Evolutionary conservation across 2,888 invertebrate species (phyloP), one percentile per base, ranked within the genome.

Genomic region (Drosophila emarginata): DNA sequence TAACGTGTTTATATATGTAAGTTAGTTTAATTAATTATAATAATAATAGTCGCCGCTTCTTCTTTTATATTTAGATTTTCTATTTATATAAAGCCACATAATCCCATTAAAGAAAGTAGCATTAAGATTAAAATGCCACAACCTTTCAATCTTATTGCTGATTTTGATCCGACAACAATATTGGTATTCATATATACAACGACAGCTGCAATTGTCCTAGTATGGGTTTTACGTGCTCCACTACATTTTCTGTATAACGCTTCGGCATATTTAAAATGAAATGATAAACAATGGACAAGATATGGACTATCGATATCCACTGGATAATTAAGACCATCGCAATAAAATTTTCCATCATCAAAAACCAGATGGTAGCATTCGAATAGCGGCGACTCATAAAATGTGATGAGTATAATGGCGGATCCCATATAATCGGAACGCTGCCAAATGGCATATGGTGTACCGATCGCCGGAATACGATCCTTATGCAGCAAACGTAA

Each of bases 381-480:
- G 9, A 71, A 78, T 2, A 81, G 15, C 39, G 79, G 80, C 7
- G 79, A 61, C 62, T 83, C 80, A 56, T 78, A 81, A 64, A 81
- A 83, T 0, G 76, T 67, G 18, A 81, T 67, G 4, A 83, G 65
- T 53, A 81, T 56, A 36, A 78, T 69, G 3, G 71, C 50, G 12
- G 76, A 37, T 7, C 61, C 72, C 21, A 64, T 15, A n/a, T 58
- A 72, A 60, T 81, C 83, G 11, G 69, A 50, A 4, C 83, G 61
- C 54, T 74, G 78, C 81, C 81, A 79, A 54, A 83, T 74, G 61
- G 71, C 60, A 50, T 80, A 80, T 18, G 85, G 80, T 28, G 80
- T 60, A 2, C 64, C 56, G 6, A 67, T 2, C 6, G 74, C 71
- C 21, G 82, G 82, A 39, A 58, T 59, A 15, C 74, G 80, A 68